phyloP scores from a whole-genome alignment of 2,888 invertebrate species.

The Catocala sponsa region DNA sequence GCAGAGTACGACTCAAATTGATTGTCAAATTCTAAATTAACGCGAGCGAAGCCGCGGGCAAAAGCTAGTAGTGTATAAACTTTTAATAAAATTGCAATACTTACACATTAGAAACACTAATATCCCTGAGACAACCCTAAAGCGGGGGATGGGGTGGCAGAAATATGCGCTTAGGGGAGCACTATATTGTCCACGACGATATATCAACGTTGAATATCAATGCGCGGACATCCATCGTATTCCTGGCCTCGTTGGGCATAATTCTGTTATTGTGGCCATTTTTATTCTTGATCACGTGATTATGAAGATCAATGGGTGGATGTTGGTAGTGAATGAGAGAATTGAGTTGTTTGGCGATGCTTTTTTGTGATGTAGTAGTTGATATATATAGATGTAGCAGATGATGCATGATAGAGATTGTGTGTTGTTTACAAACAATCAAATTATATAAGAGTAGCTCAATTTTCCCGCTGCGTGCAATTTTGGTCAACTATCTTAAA shows the following conservation, averaged over 20 bases:
- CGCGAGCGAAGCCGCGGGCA: no score
- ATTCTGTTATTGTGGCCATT: slow-evolving; percentile 72
- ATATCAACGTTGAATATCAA: slow-evolving; percentile 83
- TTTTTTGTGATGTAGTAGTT: slow-evolving; percentile 1
- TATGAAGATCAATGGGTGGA: slow-evolving; percentile 68
- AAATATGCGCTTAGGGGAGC: slow-evolving; percentile 67
- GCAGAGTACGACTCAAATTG: no score
- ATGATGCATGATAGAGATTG: slow-evolving; percentile 3
- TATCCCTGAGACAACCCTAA: slow-evolving; percentile 58
- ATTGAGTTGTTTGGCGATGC: slow-evolving; percentile 34
- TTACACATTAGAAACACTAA: not conserved
- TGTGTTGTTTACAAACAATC: no score
- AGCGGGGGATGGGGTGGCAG: slow-evolving; percentile 59
- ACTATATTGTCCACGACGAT: slow-evolving; percentile 75
- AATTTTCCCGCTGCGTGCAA: no score
- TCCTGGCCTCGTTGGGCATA: slow-evolving; percentile 68
- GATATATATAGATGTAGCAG: not conserved
- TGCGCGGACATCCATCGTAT: slow-evolving; percentile 73
- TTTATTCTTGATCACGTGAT: slow-evolving; percentile 71
- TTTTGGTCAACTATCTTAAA: no score
- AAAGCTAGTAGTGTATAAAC: not conserved
- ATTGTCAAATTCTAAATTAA: no score
- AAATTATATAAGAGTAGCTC: no score
- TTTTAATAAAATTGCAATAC: not conserved
- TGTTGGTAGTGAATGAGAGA: slow-evolving; percentile 47